Base-by-base conservation (phyloP, 2,888 invertebrate genomes). In the Invenusta paracnida region DNA sequence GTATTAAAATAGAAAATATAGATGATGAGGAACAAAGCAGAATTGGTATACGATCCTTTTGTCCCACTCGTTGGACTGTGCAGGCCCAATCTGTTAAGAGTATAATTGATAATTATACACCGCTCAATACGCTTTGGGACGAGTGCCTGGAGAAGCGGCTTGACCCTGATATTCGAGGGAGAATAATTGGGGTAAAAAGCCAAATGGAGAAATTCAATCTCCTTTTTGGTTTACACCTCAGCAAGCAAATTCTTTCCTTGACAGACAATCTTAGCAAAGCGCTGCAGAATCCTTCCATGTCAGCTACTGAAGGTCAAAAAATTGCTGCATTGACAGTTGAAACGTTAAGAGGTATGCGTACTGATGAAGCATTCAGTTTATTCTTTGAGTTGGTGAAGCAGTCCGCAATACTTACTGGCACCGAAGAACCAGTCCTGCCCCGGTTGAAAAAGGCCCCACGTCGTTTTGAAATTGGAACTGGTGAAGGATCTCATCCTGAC, bases 321-420 rank as follows among this genome's bases (percentile, higher is more conserved):
- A 73, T 73, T 73, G 25, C 27, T 73, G 27, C 73, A 73, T 73
- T 73, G 73, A 73, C 73, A 73, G 73, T 73, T 73, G 73, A 73
- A 73, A 73, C 23, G 5, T 73, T 73, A 73, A 5, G 25, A 73
- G 73, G 73, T 73, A 73, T 73, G 73, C 73, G 73, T 23, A 73
- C 73, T 73, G 73, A 73, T 73, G 73, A 73, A 73, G 73, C 73
- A 73, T 73, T 73, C 73, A 73, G 73, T 73, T 23, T 73, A 73
- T 73, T 73, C 17, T 73, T 73, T 73, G 73, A 73, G 11, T 23
- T 73, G 73, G 73, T 73, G 73, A 73, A 73, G 23, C 73, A 73
- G 23, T 73, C 73, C 25, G 73, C 73, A 5, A 73, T 5, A 73
- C 73, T 73, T 73, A 73, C 73, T n/a, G 25, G 5, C 73, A 73